These are phyloP conservation scores for Orycteropus afer DNA, from an alignment of 2,113 vertebrate species.

Conservation along the genomic window DNA sequence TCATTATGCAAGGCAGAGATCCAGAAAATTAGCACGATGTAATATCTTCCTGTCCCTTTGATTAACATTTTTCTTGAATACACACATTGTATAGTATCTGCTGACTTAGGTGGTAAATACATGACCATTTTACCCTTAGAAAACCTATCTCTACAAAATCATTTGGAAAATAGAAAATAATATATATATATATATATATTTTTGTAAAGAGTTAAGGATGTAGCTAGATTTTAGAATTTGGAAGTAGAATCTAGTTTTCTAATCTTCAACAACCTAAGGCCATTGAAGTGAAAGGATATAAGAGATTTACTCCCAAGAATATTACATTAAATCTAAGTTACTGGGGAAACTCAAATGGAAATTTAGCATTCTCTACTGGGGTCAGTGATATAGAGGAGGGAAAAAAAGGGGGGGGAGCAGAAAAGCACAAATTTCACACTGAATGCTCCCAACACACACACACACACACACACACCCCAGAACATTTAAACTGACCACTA, in stretches of 20 bases:
- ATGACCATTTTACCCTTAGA: not conserved
- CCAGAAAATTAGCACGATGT: not conserved
- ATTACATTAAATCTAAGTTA: slow-evolving; percentile 16
- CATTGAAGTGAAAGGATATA: not conserved
- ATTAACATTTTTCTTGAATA: not conserved
- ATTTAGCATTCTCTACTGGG: not conserved
- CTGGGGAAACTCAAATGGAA: not conserved
- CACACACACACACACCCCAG: not conserved
- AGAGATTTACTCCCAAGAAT: not conserved
- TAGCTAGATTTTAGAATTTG: slow-evolving; percentile 11
- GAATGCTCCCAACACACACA: not conserved
- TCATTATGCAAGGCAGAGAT: slow-evolving; percentile 59
- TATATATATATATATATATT: too few relatives aligned
- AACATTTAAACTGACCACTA: not conserved
- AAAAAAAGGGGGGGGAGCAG: not conserved
- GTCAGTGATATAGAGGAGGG: not conserved
- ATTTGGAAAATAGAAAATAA: not conserved
- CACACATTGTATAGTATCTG: not conserved
- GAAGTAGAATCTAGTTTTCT: not conserved
- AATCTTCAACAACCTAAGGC: not conserved
- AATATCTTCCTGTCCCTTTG: not conserved
- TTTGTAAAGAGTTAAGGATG: not conserved
- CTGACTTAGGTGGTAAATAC: not conserved
- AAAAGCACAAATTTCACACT: not conserved
- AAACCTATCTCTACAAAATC: not conserved